A percentile compares a stretch with the other conserved stretches of the same genome.
Conservation (phyloP, 2,888 invertebrate genomes). For the Ophonus ardosiacus region DNA sequence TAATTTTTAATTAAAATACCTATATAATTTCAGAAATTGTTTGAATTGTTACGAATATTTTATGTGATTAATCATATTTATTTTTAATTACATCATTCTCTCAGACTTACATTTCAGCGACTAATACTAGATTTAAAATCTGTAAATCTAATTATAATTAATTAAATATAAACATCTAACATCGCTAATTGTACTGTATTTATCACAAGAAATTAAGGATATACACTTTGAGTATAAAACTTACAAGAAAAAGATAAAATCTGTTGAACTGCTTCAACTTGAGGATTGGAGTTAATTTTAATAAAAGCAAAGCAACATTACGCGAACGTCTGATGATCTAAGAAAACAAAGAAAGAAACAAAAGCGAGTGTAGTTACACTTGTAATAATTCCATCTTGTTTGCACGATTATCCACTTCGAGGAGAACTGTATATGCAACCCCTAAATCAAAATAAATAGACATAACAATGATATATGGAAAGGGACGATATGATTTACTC, state of each 20-base stretch:
- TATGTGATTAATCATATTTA: too few species aligned
- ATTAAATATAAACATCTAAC: neutral
- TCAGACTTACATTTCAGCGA: too few species aligned
- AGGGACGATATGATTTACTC: slow-evolving; percentile 46
- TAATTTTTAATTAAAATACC: too few species aligned
- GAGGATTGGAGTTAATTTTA: slow-evolving; percentile 26
- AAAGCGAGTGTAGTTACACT: slow-evolving; percentile 27
- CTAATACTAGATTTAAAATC: too few species aligned
- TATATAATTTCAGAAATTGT: too few species aligned
- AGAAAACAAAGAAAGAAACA: slow-evolving; percentile 30
- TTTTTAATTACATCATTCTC: too few species aligned
- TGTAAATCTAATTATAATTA: neutral
- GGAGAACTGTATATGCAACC: slow-evolving; percentile 22
- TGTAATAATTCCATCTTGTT: slow-evolving; percentile 47
- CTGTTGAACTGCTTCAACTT: slow-evolving; percentile 16
- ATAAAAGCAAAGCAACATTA: slow-evolving; percentile 39
- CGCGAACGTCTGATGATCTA: neutral
- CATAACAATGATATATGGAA: slow-evolving; percentile 63
- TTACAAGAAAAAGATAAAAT: slow-evolving; percentile 19
- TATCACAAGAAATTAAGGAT: neutral
- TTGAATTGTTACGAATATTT: too few species aligned
- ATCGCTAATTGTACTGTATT: neutral
- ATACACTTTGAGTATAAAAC: neutral
- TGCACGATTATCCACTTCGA: slow-evolving; percentile 44
- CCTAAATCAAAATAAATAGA: slow-evolving; percentile 65